Evolutionary conservation across 1,140 invertebrate species (phyloP).

Genomic region (Drosophila chauvacae): DNA sequence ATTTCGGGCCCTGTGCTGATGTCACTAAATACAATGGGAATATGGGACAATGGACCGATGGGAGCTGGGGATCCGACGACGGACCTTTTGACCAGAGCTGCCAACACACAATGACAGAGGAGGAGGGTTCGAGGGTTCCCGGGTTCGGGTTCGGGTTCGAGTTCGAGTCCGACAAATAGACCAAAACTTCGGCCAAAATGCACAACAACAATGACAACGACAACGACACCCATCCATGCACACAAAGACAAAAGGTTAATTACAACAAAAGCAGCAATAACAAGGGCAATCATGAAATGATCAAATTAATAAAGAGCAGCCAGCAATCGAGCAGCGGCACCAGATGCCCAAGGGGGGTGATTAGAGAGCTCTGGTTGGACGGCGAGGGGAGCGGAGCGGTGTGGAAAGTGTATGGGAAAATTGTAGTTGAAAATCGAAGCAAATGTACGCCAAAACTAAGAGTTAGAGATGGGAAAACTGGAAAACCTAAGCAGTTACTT

Average conservation of each 20-base stretch:
- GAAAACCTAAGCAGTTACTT: not conserved
- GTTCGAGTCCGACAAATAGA: constrained; percentile 41
- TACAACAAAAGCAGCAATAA: constrained; percentile 68
- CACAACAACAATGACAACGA: constrained; percentile 26
- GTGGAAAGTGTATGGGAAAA: constrained; percentile 62
- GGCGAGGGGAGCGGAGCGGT: constrained; percentile 3
- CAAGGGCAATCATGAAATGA: constrained; percentile 74
- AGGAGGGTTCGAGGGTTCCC: constrained; percentile 1
- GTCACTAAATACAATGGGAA: constrained; percentile 57
- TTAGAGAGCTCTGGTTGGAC: constrained; percentile 28
- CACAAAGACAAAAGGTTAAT: constrained; percentile 79
- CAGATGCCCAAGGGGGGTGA: constrained; percentile 42
- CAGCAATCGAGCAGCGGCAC: constrained; percentile 61
- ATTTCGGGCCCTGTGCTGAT: constrained; percentile 29
- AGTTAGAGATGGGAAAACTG: constrained; percentile 10
- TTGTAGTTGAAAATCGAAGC: constrained; percentile 58
- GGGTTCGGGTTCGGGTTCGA: not conserved
- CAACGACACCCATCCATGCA: constrained; percentile 35
- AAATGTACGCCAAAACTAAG: constrained; percentile 43
- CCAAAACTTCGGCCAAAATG: constrained; percentile 42
- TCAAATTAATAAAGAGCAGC: constrained; percentile 80
- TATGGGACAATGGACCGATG: constrained; percentile 43
- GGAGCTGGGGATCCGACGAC: constrained; percentile 34
- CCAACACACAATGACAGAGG: constrained; percentile 26
- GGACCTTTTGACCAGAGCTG: constrained; percentile 54